Percentiles rank a stretch among this genome's conserved stretches.
phyloP scores from a whole-genome alignment of 2,113 vertebrate genomes.

The Gymnocephalus cernua region DNA sequence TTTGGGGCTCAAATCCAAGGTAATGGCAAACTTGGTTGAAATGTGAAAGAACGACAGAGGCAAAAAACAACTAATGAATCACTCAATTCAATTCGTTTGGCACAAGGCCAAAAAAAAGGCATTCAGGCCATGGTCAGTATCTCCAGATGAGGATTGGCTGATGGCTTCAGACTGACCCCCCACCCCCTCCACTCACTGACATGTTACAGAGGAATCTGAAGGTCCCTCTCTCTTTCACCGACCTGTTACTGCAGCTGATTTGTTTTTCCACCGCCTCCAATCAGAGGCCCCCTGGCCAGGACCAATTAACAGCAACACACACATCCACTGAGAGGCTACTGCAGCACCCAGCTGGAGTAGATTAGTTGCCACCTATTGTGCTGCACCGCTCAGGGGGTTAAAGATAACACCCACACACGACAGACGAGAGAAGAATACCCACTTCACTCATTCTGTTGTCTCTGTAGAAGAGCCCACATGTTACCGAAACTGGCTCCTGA shows the following conservation, averaged over 20 bases:
- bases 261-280: slow-evolving; percentile 67
- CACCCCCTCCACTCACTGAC: background rate
- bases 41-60: too few relatives aligned
- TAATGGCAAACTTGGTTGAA: too few relatives aligned
- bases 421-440: slow-evolving; percentile 1
- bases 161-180: background rate
- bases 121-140: background rate
- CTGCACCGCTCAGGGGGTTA: slow-evolving; percentile 16
- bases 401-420: slow-evolving; percentile 64
- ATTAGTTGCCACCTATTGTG: slow-evolving; percentile 57
- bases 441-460: background rate
- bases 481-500: background rate
- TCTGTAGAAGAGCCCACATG: background rate
- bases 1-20: too few relatives aligned
- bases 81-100: too few relatives aligned
- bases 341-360: slow-evolving; percentile 62
- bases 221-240: slow-evolving; percentile 55
- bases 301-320: slow-evolving; percentile 78
- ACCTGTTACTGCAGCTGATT: slow-evolving; percentile 63
- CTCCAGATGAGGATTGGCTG: slow-evolving; percentile 9
- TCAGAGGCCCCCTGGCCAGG: slow-evolving; percentile 60
- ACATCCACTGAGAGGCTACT: slow-evolving; percentile 21
- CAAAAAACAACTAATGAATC: too few relatives aligned
- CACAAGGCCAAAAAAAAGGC: background rate
- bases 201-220: slow-evolving; percentile 37